A percentile compares a stretch with the other conserved stretches of the same genome.
Evolutionary conservation across 2,888 invertebrate species (phyloP).

Genomic region (Ophraella communa): DNA sequence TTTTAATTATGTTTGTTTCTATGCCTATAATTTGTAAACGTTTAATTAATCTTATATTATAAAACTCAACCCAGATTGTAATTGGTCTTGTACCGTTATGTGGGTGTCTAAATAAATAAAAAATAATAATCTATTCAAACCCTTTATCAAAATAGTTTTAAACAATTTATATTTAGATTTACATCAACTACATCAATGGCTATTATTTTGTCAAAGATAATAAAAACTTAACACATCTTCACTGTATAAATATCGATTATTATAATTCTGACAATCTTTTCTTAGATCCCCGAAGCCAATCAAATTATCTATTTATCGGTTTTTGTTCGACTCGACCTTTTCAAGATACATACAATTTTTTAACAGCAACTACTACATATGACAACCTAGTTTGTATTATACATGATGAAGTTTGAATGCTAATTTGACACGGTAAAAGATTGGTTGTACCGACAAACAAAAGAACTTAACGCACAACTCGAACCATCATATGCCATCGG

Average conservation of each 20-base stretch:
- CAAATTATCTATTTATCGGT: background rate
- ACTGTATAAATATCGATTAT: background rate
- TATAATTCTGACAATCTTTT: background rate
- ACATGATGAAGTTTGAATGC: background rate
- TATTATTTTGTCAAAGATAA: too few species aligned
- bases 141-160: too few species aligned
- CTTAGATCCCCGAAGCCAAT: background rate
- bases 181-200: too few species aligned
- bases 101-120: too few species aligned
- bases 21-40: too few species aligned
- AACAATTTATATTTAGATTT: too few species aligned
- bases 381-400: background rate
- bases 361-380: background rate
- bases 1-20: too few species aligned
- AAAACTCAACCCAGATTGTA: too few species aligned
- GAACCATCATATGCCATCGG: slow-evolving; percentile 31
- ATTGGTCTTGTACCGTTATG: too few species aligned
- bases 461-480: slow-evolving; percentile 36
- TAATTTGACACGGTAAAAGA: background rate
- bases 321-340: background rate
- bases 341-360: background rate
- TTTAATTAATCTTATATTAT: too few species aligned
- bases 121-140: too few species aligned
- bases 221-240: too few species aligned
- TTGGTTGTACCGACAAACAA: slow-evolving; percentile 16